These are phyloP conservation scores for Charanyca ferruginea DNA, from an alignment of 2,888 invertebrate genomes.

Conservation along the genomic window DNA sequence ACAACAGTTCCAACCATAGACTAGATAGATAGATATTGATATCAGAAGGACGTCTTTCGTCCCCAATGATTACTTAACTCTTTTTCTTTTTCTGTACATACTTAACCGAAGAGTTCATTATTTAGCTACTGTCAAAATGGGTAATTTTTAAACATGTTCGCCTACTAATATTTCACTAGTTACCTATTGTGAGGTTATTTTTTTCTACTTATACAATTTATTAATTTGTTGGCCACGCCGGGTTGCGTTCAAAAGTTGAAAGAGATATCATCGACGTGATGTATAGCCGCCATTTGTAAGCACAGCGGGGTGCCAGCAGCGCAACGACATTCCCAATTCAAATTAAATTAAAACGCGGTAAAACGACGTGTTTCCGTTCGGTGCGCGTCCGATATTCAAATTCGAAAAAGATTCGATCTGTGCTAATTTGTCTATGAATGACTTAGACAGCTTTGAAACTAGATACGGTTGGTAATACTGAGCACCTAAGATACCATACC, in stretches of 20 bases:
- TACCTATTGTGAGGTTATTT: conserved; percentile 76
- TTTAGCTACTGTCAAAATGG: conserved; percentile 49
- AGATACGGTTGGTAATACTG: conserved; percentile 7
- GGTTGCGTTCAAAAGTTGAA: conserved; percentile 87
- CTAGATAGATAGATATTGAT: too few relatives aligned
- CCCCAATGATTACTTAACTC: conserved; percentile 43
- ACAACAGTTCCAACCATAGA: too few relatives aligned
- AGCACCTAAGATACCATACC: neutral
- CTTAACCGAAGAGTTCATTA: conserved; percentile 53
- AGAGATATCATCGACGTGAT: conserved; percentile 90
- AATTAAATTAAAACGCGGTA: conserved; percentile 90
- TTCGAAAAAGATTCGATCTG: conserved; percentile 86
- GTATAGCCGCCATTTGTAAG: conserved; percentile 89
- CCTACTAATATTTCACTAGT: conserved; percentile 76
- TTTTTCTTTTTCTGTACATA: too few relatives aligned
- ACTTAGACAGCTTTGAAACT: conserved; percentile 35
- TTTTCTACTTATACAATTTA: conserved; percentile 78
- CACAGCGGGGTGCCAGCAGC: conserved; percentile 84
- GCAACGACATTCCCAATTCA: conserved; percentile 86
- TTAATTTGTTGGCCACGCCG: conserved; percentile 84
- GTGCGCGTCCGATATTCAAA: conserved; percentile 82
- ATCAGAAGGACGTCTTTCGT: conserved; percentile 13
- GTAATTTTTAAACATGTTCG: conserved; percentile 67
- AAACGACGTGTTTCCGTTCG: conserved; percentile 88
- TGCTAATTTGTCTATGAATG: conserved; percentile 89